Evolutionary conservation across 2,888 invertebrate genomes (phyloP).

Genomic region (Liposcelis brunnea): DNA sequence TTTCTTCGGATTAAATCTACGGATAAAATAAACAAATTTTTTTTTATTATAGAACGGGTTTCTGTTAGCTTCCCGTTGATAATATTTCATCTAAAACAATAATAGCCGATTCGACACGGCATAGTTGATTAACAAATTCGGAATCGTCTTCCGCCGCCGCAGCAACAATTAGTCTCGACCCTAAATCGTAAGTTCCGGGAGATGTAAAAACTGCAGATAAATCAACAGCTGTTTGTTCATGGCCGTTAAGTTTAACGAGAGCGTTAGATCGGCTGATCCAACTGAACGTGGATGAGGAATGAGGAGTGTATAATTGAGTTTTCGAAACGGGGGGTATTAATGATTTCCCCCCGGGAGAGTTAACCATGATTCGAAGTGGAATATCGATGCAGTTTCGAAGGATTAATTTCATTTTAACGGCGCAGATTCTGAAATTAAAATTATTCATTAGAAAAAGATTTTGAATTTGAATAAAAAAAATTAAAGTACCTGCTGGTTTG

Average conservation of each 20-base stretch:
- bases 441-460: constrained; percentile 4
- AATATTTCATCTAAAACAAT: constrained; percentile 12
- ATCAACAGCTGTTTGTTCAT: constrained; percentile 34
- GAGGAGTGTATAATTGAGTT: constrained; percentile 26
- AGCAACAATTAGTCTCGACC: constrained; percentile 39
- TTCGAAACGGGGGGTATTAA: constrained; percentile 27
- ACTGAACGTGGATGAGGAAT: constrained; percentile 27
- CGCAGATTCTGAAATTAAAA: neutral
- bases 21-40: no score
- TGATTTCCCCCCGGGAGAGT: constrained; percentile 29
- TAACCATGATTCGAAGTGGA: constrained; percentile 15
- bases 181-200: constrained; percentile 50
- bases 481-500: constrained; percentile 20
- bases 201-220: constrained; percentile 41
- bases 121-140: constrained; percentile 15
- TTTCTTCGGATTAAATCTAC: no score
- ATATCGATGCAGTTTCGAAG: constrained; percentile 5
- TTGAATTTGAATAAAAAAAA: neutral
- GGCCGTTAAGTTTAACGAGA: constrained; percentile 30
- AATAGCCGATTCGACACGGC: constrained; percentile 16
- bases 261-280: constrained; percentile 29
- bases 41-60: no score
- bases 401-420: constrained; percentile 4
- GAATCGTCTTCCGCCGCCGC: constrained; percentile 15
- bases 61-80: no score